phyloP scores from a whole-genome alignment of 2,797 vertebrate species.

The Ptychobarbus kaznakovi region DNA sequence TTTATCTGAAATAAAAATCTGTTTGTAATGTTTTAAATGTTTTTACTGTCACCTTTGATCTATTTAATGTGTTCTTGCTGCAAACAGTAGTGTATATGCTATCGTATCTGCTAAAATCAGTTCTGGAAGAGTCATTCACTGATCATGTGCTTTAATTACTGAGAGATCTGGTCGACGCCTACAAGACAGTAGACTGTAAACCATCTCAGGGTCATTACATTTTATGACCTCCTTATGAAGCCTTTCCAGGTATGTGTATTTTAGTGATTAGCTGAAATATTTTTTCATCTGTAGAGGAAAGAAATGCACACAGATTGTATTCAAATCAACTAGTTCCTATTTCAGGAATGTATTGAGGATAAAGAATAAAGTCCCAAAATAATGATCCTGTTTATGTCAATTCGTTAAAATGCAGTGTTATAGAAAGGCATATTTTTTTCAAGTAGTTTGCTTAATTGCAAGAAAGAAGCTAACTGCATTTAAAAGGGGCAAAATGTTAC shows the following conservation, averaged over 20 bases:
- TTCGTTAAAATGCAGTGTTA: neutral
- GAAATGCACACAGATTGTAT: neutral
- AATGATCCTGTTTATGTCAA: neutral
- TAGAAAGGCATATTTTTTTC: neutral
- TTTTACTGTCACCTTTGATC: neutral
- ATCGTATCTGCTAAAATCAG: neutral
- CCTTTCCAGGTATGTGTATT: neutral
- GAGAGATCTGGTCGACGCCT: neutral
- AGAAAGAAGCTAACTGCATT: neutral
- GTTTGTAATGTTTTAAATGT: neutral
- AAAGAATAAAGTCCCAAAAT: neutral
- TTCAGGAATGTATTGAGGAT: neutral
- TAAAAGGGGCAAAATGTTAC: neutral
- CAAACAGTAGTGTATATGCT: neutral
- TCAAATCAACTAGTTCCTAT: neutral
- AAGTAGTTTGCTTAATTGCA: neutral
- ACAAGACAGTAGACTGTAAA: neutral
- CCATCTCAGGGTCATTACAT: neutral
- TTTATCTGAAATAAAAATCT: too few relatives aligned
- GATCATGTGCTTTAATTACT: neutral
- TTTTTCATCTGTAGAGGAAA: neutral
- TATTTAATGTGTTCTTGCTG: neutral
- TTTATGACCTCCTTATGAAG: slow-evolving; percentile 4
- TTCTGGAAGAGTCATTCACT: neutral
- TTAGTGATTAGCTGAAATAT: neutral